phyloP scores from a whole-genome alignment of 1,140 invertebrate genomes.

The Ptiloglossa arizonensis region DNA sequence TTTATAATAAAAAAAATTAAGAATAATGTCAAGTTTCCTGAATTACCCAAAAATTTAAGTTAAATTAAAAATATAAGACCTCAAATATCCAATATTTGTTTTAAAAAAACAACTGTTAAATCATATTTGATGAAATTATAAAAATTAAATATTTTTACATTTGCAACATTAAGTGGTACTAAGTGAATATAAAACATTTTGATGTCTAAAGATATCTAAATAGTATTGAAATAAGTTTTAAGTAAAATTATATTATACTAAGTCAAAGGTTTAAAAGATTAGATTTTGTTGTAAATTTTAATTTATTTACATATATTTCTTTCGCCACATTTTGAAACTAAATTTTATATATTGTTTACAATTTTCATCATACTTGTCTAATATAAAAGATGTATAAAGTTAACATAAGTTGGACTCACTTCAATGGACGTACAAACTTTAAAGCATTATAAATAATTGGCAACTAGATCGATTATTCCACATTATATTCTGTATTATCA shows the following conservation, averaged over 20 bases:
- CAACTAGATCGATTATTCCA: neutral
- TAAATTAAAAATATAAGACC: too few relatives aligned
- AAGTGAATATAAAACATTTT: neutral
- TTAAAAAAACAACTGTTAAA: too few relatives aligned
- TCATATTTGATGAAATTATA: too few relatives aligned
- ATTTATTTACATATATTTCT: constrained; percentile 20
- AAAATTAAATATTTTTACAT: too few relatives aligned
- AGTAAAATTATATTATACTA: too few relatives aligned
- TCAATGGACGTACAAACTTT: neutral
- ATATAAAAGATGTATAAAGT: constrained; percentile 5
- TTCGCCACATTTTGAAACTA: neutral
- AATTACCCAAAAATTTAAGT: too few relatives aligned
- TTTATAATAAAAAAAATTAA: too few relatives aligned
- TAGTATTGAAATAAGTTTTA: neutral
- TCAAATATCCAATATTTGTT: too few relatives aligned
- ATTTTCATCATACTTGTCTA: neutral
- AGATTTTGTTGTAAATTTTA: constrained; percentile 12
- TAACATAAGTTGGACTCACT: neutral
- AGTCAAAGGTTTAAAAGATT: too few relatives aligned
- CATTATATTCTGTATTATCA: neutral
- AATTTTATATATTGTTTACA: neutral
- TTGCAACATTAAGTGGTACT: too few relatives aligned
- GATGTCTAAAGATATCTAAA: neutral
- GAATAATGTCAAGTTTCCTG: too few relatives aligned
- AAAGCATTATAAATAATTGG: neutral